Percentiles rank a stretch among this genome's conserved stretches.
phyloP scores from a whole-genome alignment of 2,888 invertebrate species.

The Aspidiotus destructor region DNA sequence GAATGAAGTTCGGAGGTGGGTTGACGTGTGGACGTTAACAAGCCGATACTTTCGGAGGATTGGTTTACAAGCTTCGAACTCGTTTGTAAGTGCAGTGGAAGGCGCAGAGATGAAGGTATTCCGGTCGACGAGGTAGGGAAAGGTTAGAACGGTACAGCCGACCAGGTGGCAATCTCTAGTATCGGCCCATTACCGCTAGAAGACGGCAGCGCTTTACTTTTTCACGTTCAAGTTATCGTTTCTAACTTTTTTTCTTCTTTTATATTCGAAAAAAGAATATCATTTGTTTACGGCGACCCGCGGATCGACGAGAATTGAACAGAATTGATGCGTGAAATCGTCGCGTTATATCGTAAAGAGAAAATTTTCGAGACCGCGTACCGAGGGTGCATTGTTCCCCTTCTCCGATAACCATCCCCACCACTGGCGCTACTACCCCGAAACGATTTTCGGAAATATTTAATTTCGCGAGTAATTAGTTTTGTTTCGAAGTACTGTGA shows the following conservation, averaged over 20 bases:
- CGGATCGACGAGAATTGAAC: not conserved
- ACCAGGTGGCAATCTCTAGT: slow-evolving; percentile 29
- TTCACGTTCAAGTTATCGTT: not conserved
- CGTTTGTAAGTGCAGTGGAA: slow-evolving; percentile 20
- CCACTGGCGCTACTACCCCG: not conserved
- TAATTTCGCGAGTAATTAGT: not conserved
- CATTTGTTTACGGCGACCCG: not conserved
- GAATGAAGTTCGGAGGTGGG: slow-evolving; percentile 25
- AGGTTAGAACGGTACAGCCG: slow-evolving; percentile 1
- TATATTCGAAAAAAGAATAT: not conserved
- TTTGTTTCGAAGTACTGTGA: no score
- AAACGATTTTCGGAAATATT: not conserved
- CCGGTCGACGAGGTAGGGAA: slow-evolving; percentile 21
- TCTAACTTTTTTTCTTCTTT: not conserved
- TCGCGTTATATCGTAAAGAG: not conserved
- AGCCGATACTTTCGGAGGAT: slow-evolving; percentile 32
- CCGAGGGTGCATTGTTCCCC: not conserved
- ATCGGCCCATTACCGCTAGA: slow-evolving; percentile 29
- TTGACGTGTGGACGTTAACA: slow-evolving; percentile 32
- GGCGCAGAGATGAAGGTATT: slow-evolving; percentile 18
- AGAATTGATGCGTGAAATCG: not conserved
- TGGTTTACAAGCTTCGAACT: slow-evolving; percentile 29
- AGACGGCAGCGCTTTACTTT: slow-evolving; percentile 28
- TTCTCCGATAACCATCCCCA: not conserved
- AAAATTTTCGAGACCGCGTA: not conserved